These are phyloP conservation scores for Bombus pascuorum DNA, from an alignment of 1,140 invertebrate species.

Conservation along the genomic window DNA sequence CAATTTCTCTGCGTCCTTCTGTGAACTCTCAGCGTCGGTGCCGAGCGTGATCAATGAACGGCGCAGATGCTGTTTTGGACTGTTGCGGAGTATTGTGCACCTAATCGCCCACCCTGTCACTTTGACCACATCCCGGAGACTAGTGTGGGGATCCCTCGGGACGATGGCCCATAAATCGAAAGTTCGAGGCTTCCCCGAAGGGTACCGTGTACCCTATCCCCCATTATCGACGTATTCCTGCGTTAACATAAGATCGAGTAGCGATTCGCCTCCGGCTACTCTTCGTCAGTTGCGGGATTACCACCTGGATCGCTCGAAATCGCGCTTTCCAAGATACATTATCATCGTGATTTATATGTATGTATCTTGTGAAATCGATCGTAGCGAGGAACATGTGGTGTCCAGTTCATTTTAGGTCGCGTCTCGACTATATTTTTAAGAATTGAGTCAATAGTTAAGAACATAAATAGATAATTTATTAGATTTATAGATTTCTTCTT, in stretches of 20 bases:
- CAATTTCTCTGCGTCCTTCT: conserved; percentile 44
- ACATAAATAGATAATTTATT: background rate
- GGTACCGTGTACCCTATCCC: conserved; percentile 42
- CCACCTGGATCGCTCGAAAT: conserved; percentile 53
- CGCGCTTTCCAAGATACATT: conserved; percentile 55
- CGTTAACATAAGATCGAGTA: conserved; percentile 64
- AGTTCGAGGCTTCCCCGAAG: conserved; percentile 72
- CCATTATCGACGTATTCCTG: conserved; percentile 66
- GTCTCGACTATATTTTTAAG: background rate
- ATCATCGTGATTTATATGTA: conserved; percentile 41
- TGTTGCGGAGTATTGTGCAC: conserved; percentile 77
- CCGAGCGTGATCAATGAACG: conserved; percentile 78
- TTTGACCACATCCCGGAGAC: conserved; percentile 75
- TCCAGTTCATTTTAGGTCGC: background rate
- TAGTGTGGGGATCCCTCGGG: conserved; percentile 68
- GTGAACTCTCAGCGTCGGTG: conserved; percentile 42
- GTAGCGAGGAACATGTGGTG: background rate
- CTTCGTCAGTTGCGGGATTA: conserved; percentile 61
- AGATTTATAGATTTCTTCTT: background rate
- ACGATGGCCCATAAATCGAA: conserved; percentile 79
- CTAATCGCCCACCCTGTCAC: conserved; percentile 81
- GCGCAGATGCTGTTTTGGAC: conserved; percentile 78
- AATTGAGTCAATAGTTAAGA: background rate
- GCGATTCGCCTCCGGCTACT: conserved; percentile 58
- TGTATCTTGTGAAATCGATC: no score